Base-by-base conservation (phyloP, 2,113 vertebrate species). In the Aleadryas rufinucha region DNA sequence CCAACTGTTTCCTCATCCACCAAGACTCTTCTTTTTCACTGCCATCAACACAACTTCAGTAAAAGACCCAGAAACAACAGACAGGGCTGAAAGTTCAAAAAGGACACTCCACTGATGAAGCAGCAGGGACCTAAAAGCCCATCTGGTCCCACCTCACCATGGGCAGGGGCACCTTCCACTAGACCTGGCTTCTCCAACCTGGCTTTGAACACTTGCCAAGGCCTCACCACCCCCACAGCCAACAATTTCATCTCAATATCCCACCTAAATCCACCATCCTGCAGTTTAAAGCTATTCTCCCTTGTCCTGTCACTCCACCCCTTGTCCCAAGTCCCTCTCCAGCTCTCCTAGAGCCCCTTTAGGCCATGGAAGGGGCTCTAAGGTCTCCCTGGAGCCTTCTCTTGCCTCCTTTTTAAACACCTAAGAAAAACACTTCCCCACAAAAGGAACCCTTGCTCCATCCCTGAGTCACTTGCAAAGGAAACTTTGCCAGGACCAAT, bases 31-130 rank as follows among this genome's bases (percentile, higher is more conserved):
- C 13, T 26, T 82, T 59, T 50, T 31, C 24, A 15, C 3, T 64
- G 33, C 10, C 52, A 9, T 33, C 16, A 68, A 26, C 33, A 42
- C 16, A 72, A 7, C 20, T 59, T 35, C 60, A 75, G 10, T 11
- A 45, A 41, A 69, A 14, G 22, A 63, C 41, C 42, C 13, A 33
- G 45, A 21, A 83, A 41, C 10, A 31, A 37, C 0, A 0, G 14
- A 20, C 2, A 39, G 13, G 22, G 9, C 8, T 49, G 53, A 24
- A 11, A 2, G 13, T 39, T 41, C 16, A 11, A 13, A 68, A 30
- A 33, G 41, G 16, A 61, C 41, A 22, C 2, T 11, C 5, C 1
- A 1, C 2, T 35, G 41, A 12, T 31, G 42, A 42, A 41, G 45
- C 4, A 71, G 8, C 8, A 84, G 11, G 41, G 50, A 75, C 12